phyloP scores from a whole-genome alignment of 2,888 invertebrate genomes.

The Hyposoter dolosus region DNA sequence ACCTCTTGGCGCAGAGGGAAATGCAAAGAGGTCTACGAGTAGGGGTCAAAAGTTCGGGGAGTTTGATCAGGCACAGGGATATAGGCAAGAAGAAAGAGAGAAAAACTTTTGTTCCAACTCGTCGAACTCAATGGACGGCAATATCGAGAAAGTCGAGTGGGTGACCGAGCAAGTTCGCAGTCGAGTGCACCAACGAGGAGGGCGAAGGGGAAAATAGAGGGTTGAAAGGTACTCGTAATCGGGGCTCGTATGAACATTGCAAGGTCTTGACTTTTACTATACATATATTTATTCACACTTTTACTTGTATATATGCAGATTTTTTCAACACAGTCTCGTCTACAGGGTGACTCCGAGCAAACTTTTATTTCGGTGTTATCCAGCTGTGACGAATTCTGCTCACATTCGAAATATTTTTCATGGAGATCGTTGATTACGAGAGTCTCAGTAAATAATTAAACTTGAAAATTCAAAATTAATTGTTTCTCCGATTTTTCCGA shows the following conservation, averaged over 20 bases:
- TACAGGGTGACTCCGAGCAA: neutral
- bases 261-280: constrained; percentile 46
- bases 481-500: too few species aligned
- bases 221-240: constrained; percentile 39
- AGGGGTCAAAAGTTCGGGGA: constrained; percentile 27
- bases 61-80: constrained; percentile 25
- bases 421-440: too few species aligned
- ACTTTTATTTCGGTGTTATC: neutral
- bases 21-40: neutral
- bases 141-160: constrained; percentile 65
- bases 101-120: constrained; percentile 67
- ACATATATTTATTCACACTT: neutral
- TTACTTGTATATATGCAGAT: neutral
- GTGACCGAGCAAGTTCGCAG: constrained; percentile 57
- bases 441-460: too few species aligned
- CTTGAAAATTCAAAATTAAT: too few species aligned
- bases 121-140: constrained; percentile 66
- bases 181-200: constrained; percentile 56
- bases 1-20: constrained; percentile 20
- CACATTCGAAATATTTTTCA: neutral
- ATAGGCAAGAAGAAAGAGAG: constrained; percentile 16
- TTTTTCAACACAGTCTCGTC: neutral
- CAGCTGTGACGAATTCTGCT: neutral
- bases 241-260: constrained; percentile 40
- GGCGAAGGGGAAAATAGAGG: constrained; percentile 41